phyloP scores from a whole-genome alignment of 1,140 invertebrate genomes.

The Zaprionus kolodkinae region DNA sequence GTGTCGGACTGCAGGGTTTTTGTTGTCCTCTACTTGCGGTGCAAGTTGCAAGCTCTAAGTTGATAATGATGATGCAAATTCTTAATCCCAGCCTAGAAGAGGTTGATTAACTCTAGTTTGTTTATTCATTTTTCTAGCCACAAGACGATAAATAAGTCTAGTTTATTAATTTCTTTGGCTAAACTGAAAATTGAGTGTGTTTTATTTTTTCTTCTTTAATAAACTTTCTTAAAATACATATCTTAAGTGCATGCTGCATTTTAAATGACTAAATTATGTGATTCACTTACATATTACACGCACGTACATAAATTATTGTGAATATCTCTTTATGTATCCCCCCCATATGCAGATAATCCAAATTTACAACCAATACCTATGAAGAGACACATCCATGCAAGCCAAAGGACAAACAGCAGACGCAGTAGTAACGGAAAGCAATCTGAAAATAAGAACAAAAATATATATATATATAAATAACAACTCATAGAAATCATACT shows the following conservation, averaged over 20 bases:
- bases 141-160: no score
- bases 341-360: slow-evolving; percentile 21
- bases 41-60: no score
- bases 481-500: slow-evolving; percentile 29
- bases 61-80: background rate
- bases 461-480: slow-evolving; percentile 11
- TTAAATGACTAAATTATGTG: background rate
- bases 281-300: background rate
- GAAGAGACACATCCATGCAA: slow-evolving; percentile 17
- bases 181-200: background rate
- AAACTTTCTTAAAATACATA: slow-evolving; percentile 1
- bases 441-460: slow-evolving; percentile 32
- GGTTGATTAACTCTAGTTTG: background rate
- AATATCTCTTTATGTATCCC: background rate
- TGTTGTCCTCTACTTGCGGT: background rate
- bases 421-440: slow-evolving; percentile 24
- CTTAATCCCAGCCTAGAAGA: background rate
- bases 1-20: background rate
- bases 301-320: background rate
- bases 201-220: no score
- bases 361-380: slow-evolving; percentile 13
- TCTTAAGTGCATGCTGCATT: background rate
- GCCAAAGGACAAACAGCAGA: slow-evolving; percentile 7
- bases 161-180: no score
- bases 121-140: no score